A percentile compares a stretch with the other conserved stretches of the same genome.
These are phyloP conservation scores for Caerostris extrusa DNA, from an alignment of 1,140 invertebrate species.

Conservation along the genomic window DNA sequence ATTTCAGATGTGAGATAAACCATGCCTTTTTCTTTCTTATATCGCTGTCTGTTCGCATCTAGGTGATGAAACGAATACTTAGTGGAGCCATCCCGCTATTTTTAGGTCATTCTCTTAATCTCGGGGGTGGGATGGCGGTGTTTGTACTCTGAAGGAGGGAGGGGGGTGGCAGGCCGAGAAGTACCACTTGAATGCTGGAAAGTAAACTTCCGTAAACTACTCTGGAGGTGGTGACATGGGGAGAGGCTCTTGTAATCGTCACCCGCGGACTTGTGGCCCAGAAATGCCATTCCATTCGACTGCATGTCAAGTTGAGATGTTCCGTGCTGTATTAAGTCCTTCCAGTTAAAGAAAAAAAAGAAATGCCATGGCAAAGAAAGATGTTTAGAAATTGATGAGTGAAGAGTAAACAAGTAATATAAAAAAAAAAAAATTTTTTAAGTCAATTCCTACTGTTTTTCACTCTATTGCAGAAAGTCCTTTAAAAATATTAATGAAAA, in stretches of 20 bases:
- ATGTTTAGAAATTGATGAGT: no score
- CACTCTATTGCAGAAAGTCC: no score
- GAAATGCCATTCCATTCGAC: constrained; percentile 9
- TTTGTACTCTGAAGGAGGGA: constrained; percentile 20
- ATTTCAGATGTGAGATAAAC: background rate
- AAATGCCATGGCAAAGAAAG: background rate
- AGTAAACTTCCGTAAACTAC: constrained; percentile 59
- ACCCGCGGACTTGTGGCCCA: constrained; percentile 19
- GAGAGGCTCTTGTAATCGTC: background rate
- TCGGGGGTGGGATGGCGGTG: background rate
- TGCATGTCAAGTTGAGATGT: background rate
- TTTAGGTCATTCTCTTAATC: constrained; percentile 52
- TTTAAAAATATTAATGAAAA: no score
- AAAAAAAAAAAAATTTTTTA: no score
- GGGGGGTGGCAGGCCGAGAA: background rate
- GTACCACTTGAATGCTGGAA: constrained; percentile 46
- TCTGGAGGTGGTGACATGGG: constrained; percentile 16
- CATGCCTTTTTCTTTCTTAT: background rate
- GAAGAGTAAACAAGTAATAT: no score
- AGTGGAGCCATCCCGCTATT: constrained; percentile 18
- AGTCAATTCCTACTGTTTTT: no score
- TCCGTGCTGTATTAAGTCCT: background rate
- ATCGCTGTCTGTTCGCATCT: background rate
- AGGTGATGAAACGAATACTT: constrained; percentile 50
- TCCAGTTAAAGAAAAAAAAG: background rate